These are phyloP conservation scores for Protophormia terraenovae DNA, from an alignment of 2,888 invertebrate genomes.

Conservation along the genomic window DNA sequence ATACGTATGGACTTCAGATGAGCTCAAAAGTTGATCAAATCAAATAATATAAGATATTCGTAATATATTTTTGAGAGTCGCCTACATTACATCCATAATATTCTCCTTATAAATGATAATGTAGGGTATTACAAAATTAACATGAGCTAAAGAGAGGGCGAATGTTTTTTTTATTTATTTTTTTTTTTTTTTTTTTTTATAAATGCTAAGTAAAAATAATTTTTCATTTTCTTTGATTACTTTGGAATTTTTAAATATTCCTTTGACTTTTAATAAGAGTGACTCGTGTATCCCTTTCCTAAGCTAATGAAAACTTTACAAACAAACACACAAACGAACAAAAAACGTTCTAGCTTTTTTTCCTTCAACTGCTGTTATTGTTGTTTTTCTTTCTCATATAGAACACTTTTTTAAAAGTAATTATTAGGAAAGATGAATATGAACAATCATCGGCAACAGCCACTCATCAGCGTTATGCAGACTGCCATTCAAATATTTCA, in stretches of 20 bases:
- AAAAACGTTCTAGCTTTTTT: constrained; percentile 20
- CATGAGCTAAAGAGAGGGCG: background rate
- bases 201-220: constrained; percentile 11
- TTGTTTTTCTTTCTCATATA: constrained; percentile 4
- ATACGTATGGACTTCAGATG: too few relatives aligned
- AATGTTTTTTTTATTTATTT: too few relatives aligned
- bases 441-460: constrained; percentile 65
- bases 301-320: constrained; percentile 17
- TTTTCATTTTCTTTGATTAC: constrained; percentile 57
- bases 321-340: background rate
- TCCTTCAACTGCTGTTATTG: background rate
- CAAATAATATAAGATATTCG: too few relatives aligned
- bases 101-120: too few relatives aligned
- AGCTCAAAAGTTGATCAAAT: too few relatives aligned
- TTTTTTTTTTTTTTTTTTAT: background rate
- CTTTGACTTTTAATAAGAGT: constrained; percentile 36
- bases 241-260: constrained; percentile 34
- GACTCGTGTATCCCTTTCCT: constrained; percentile 37
- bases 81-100: too few relatives aligned
- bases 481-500: background rate
- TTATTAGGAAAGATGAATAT: constrained; percentile 69
- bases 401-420: constrained; percentile 67
- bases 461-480: constrained; percentile 61
- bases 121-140: too few relatives aligned
- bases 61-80: too few relatives aligned